Evolutionary conservation across 2,113 vertebrate species (phyloP).

Genomic region (Ploceus nigricollis): DNA sequence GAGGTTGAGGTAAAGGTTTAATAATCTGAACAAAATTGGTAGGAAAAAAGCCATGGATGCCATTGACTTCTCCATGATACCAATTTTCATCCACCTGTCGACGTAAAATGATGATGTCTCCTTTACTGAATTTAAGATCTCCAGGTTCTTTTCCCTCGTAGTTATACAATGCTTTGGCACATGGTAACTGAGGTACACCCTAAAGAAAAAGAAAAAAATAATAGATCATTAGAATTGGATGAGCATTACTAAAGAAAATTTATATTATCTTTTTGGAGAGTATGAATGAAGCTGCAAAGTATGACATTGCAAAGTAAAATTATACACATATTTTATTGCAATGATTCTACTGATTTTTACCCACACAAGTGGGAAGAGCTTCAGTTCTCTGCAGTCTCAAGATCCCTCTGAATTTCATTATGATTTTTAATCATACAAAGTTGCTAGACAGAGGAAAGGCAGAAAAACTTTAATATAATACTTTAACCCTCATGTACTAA

Average conservation of each 20-base stretch:
- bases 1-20: slow-evolving; percentile 95
- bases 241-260: background rate
- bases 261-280: background rate
- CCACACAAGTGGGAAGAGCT: background rate
- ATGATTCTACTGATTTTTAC: background rate
- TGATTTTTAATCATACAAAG: background rate
- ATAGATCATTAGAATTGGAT: background rate
- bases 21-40: slow-evolving; percentile 98
- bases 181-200: slow-evolving; percentile 94
- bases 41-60: slow-evolving; percentile 96
- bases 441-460: background rate
- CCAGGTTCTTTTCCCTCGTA: slow-evolving; percentile 97
- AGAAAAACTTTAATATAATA: background rate
- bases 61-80: slow-evolving; percentile 96
- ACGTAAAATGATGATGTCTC: slow-evolving; percentile 94
- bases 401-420: background rate
- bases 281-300: background rate
- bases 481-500: background rate
- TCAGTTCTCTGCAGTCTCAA: background rate
- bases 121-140: slow-evolving; percentile 97
- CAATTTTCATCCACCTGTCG: slow-evolving; percentile 98
- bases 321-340: background rate
- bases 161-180: slow-evolving; percentile 98
- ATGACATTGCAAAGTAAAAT: background rate
- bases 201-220: slow-evolving; percentile 30